Evolutionary conservation across 2,888 invertebrate species (phyloP).

Genomic region (Meliscaeva auricollis): DNA sequence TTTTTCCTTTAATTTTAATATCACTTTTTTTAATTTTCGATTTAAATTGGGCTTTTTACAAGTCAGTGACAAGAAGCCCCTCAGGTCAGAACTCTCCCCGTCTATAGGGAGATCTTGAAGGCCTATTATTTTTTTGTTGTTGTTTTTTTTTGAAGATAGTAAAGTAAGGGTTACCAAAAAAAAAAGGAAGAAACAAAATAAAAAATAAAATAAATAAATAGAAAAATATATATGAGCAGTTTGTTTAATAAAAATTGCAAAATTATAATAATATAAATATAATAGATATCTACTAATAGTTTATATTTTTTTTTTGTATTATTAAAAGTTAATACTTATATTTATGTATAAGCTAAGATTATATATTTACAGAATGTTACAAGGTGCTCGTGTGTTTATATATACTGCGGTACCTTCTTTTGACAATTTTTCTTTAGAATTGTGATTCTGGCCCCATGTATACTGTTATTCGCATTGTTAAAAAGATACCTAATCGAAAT

Average conservation of each 20-base stretch:
- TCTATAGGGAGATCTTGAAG: slow-evolving; percentile 83
- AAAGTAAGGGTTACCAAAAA: slow-evolving; percentile 72
- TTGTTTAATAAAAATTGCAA: slow-evolving; percentile 49
- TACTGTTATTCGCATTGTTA: too few species aligned
- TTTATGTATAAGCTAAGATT: slow-evolving; percentile 12
- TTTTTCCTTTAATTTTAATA: slow-evolving; percentile 41
- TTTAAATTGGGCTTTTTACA: slow-evolving; percentile 71
- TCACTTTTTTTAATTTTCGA: slow-evolving; percentile 43
- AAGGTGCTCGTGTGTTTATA: slow-evolving; percentile 5
- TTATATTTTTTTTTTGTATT: slow-evolving; percentile 3
- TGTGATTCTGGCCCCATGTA: too few species aligned
- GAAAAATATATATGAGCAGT: slow-evolving; percentile 41
- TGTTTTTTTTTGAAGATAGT: slow-evolving; percentile 60
- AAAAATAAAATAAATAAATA: slow-evolving; percentile 48
- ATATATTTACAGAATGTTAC: slow-evolving; percentile 50
- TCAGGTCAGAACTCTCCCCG: slow-evolving; percentile 83
- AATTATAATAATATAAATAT: slow-evolving; percentile 54
- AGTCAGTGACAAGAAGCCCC: slow-evolving; percentile 83
- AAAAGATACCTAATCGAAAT: too few species aligned
- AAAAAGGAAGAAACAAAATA: slow-evolving; percentile 78
- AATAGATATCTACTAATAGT: neutral
- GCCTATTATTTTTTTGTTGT: slow-evolving; percentile 77
- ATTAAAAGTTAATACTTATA: slow-evolving; percentile 8
- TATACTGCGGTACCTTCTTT: neutral
- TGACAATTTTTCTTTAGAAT: neutral